Evolutionary conservation across 2,113 vertebrate species (phyloP).

Genomic region (Pogona vitticeps): DNA sequence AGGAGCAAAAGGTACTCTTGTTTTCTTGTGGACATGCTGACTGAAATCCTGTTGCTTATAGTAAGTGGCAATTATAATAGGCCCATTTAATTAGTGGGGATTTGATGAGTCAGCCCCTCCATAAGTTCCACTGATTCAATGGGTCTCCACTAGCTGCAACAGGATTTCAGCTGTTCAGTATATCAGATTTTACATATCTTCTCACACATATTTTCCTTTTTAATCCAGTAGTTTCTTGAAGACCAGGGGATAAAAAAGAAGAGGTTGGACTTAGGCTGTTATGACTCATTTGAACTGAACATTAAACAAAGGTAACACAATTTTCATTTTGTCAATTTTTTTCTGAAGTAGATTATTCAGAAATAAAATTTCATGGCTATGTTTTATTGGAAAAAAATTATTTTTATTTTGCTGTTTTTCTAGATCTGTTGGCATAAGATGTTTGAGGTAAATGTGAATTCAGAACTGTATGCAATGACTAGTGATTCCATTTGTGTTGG

Average conservation of each 20-base stretch:
- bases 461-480: constrained; percentile 26
- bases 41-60: not conserved
- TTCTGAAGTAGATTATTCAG: accelerated
- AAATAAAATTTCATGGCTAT: not conserved
- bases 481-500: not conserved
- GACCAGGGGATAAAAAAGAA: constrained; percentile 54
- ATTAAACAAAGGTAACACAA: constrained; percentile 56
- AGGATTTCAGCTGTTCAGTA: too few species aligned
- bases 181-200: too few species aligned
- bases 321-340: constrained; percentile 16
- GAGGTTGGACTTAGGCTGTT: not conserved
- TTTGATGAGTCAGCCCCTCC: too few species aligned
- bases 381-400: constrained; percentile 24
- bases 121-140: too few species aligned
- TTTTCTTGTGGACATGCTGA: not conserved
- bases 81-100: too few species aligned
- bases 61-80: not conserved
- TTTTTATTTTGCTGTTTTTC: constrained; percentile 18
- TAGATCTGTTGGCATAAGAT: constrained; percentile 42
- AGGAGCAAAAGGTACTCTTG: not conserved
- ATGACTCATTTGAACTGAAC: not conserved
- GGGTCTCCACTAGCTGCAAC: too few species aligned
- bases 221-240: constrained; percentile 46
- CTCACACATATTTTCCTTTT: not conserved
- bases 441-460: constrained; percentile 19